phyloP scores from a whole-genome alignment of 2,113 vertebrate species.

The Cyanoramphus novaezelandiae region DNA sequence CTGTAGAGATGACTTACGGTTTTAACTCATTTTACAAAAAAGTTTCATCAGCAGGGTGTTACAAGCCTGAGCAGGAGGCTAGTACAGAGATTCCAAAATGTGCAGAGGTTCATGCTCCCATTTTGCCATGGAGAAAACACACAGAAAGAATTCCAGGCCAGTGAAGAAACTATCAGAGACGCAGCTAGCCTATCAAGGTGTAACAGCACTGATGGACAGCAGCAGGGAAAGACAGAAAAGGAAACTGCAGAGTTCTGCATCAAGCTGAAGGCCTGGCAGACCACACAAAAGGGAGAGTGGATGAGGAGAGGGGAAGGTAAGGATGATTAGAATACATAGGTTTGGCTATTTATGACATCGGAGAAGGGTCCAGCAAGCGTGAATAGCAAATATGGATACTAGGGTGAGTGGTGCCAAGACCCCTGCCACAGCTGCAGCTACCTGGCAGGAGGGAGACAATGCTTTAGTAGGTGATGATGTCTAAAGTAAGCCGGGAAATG shows the following conservation, averaged over 20 bases:
- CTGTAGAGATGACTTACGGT: not conserved
- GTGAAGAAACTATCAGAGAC: not conserved
- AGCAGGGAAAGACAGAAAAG: not conserved
- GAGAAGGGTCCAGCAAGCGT: not conserved
- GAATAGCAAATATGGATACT: not conserved
- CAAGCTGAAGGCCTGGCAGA: not conserved
- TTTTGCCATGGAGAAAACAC: not conserved
- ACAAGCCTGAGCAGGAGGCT: not conserved
- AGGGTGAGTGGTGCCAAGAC: not conserved
- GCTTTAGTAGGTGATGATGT: no score
- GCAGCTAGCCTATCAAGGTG: not conserved
- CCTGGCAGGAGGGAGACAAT: not conserved
- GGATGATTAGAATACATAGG: not conserved
- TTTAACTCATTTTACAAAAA: not conserved
- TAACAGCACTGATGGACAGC: not conserved
- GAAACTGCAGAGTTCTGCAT: not conserved
- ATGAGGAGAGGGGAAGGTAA: not conserved
- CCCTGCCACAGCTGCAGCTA: not conserved
- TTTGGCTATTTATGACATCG: not conserved
- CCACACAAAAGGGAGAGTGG: fast-evolving
- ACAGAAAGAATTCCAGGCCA: not conserved
- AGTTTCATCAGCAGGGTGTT: not conserved
- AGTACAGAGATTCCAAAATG: not conserved
- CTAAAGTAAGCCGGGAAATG: not conserved
- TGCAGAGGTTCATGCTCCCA: not conserved